Base-by-base conservation (phyloP, 2,888 invertebrate species). In the Thereva unica region DNA sequence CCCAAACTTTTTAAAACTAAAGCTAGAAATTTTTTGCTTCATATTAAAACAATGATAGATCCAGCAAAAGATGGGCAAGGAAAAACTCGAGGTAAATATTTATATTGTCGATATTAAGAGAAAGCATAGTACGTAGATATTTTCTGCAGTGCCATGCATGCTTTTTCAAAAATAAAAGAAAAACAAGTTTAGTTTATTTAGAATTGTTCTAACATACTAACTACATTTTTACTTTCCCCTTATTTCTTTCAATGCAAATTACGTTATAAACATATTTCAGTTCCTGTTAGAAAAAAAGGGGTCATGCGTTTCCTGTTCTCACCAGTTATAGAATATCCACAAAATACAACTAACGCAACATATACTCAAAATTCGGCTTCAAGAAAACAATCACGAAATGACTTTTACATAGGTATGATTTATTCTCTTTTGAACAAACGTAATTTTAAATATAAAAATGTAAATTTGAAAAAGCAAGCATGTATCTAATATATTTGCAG, bases 1-100 rank as follows among this genome's bases (percentile, higher is more conserved):
- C 94, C 95, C 1, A 89, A 91, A 73, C 79, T 95, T 50, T 90
- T 93, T 74, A 85, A 90, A 71, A 86, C 90, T 0, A 86, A 89
- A 73, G 90, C 90, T 6, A 84, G 91, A 70, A 91, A 91, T n/a
- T 88, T 91, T 76, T 81, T 92, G 42, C 84, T 93, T 69, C 92
- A 93, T 73, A 88, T 93, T 50, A 90, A 92, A 77, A 89, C 90
- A 1, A 80, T 81, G 73, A 72, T 76, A 4, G 88, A 89, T 76
- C 87, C 87, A 1, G 83, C 85, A 0, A 88, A 88, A 75, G 89
- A 89, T 67, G 79, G 80, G 0, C 81, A 80, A 69, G 76, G 71
- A 65, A 80, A 80, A 73, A 80, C 79, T 0, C 73, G 80, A 70
- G 81, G 80, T 80, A 75, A 68, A 74, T 72, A 63, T 57, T 23